Percentiles rank a stretch among this genome's conserved stretches.
Evolutionary conservation across 2,888 invertebrate genomes (phyloP).

Genomic region (Tachina lurida): DNA sequence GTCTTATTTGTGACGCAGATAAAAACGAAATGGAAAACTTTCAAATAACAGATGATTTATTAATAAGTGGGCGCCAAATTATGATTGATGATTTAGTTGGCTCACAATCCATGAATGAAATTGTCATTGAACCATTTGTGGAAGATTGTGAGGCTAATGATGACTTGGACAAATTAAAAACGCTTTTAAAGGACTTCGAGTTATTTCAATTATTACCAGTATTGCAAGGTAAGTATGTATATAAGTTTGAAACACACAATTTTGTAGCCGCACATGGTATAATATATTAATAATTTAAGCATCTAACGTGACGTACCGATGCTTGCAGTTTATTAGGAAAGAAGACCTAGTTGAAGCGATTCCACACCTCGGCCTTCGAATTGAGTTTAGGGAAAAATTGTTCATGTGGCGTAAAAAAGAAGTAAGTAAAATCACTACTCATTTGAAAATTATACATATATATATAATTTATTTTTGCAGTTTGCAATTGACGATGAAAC

Average conservation of each 20-base stretch:
- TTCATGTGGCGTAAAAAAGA: slow-evolving; percentile 32
- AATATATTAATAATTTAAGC: slow-evolving; percentile 1
- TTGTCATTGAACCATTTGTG: background rate
- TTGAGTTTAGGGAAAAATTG: slow-evolving; percentile 12
- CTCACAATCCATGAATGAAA: background rate
- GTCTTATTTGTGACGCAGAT: background rate
- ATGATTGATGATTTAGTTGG: background rate
- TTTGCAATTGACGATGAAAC: slow-evolving; percentile 38
- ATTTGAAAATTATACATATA: slow-evolving; percentile 11
- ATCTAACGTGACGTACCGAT: slow-evolving; percentile 6
- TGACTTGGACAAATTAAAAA: slow-evolving; percentile 5
- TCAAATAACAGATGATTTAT: background rate
- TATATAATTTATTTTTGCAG: slow-evolving; percentile 3
- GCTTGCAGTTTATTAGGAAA: slow-evolving; percentile 21
- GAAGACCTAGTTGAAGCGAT: too few relatives aligned
- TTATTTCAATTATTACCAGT: background rate
- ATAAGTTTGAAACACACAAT: background rate
- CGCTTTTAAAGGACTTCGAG: background rate
- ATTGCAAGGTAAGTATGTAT: too few relatives aligned
- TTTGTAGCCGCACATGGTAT: background rate
- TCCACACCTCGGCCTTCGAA: background rate
- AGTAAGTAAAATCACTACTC: slow-evolving; percentile 4
- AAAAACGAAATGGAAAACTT: background rate
- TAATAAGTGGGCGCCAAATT: background rate
- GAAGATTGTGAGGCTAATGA: slow-evolving; percentile 11